Evolutionary conservation across 2,797 vertebrate genomes (phyloP).

Genomic region (Anguilla obscura): DNA sequence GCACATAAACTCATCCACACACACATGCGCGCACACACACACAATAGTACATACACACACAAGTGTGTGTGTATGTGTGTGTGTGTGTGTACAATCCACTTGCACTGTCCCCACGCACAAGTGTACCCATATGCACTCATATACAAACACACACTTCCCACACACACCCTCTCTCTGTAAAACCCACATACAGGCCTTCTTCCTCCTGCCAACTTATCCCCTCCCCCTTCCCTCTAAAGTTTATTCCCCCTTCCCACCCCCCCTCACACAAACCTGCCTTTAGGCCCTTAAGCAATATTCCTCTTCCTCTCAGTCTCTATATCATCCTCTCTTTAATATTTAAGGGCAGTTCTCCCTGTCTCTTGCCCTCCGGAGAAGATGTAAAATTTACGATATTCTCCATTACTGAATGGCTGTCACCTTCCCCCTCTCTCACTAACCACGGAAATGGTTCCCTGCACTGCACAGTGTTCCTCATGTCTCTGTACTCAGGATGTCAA

Average conservation of each 20-base stretch:
- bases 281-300: background rate
- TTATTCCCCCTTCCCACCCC: background rate
- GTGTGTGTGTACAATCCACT: no score
- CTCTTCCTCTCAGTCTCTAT: constrained; percentile 7
- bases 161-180: background rate
- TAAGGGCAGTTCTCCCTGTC: constrained; percentile 25
- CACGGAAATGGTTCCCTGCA: background rate
- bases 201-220: constrained; percentile 14
- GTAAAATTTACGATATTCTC: constrained; percentile 33
- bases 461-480: background rate
- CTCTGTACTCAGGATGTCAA: background rate
- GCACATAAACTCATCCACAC: no score
- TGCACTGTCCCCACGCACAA: no score
- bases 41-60: no score
- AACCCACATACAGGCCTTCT: background rate
- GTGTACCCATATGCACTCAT: no score
- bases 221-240: constrained; percentile 9
- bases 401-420: background rate
- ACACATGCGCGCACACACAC: no score
- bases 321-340: constrained; percentile 27
- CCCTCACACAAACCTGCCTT: background rate
- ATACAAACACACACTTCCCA: background rate
- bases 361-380: constrained; percentile 23
- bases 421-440: background rate
- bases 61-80: no score